A percentile compares a stretch with the other conserved stretches of the same genome.
Conservation (phyloP, 2,888 invertebrate genomes). For the Brenthis ino region DNA sequence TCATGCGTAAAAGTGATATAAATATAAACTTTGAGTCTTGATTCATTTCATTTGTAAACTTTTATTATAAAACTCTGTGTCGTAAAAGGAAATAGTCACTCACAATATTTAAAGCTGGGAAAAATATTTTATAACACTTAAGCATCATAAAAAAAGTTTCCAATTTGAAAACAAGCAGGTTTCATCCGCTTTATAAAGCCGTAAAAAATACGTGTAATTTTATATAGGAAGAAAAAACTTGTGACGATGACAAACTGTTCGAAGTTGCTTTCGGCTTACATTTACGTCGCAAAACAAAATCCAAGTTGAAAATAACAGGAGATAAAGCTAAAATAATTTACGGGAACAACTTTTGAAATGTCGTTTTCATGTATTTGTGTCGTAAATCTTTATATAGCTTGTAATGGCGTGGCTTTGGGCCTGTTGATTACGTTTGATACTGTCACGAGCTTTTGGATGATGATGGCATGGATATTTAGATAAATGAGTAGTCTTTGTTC, state of each 20-base stretch:
- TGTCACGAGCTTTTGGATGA: slow-evolving; percentile 12
- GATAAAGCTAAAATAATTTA: slow-evolving; percentile 51
- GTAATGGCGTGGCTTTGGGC: slow-evolving; percentile 56
- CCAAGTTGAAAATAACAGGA: slow-evolving; percentile 46
- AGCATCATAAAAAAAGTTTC: slow-evolving; percentile 30
- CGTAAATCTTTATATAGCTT: slow-evolving; percentile 63
- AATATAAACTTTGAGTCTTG: slow-evolving; percentile 13
- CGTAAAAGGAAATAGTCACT: slow-evolving; percentile 19
- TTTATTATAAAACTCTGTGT: slow-evolving; percentile 14
- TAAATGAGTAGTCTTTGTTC: background rate
- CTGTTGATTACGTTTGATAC: slow-evolving; percentile 48
- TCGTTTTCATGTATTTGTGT: slow-evolving; percentile 56
- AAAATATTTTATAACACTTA: slow-evolving; percentile 31
- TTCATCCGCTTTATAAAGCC: slow-evolving; percentile 34
- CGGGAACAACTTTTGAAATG: slow-evolving; percentile 52
- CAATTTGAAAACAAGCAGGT: slow-evolving; percentile 35
- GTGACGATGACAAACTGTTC: slow-evolving; percentile 46
- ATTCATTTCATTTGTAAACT: slow-evolving; percentile 7
- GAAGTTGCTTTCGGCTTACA: slow-evolving; percentile 35
- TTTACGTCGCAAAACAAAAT: slow-evolving; percentile 40
- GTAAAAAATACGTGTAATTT: slow-evolving; percentile 40
- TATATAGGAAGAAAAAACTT: slow-evolving; percentile 37
- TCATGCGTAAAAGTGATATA: slow-evolving; percentile 11
- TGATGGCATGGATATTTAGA: background rate
- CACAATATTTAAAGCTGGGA: slow-evolving; percentile 21